A percentile compares a stretch with the other conserved stretches of the same genome.
Evolutionary conservation across 2,888 invertebrate genomes (phyloP).

Genomic region (Hirtodrosophila histrioides): DNA sequence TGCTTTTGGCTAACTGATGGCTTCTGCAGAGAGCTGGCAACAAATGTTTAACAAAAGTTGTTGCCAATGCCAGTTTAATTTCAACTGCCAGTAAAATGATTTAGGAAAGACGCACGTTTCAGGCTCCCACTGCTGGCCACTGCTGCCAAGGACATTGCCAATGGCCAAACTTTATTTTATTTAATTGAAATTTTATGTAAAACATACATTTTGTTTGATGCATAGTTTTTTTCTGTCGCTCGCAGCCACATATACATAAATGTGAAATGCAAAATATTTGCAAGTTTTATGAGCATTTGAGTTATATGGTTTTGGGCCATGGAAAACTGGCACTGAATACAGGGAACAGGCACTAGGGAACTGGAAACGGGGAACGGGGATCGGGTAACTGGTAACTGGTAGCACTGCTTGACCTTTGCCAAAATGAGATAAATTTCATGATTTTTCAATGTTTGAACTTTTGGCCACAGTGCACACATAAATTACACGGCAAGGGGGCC

Average conservation of each 20-base stretch:
- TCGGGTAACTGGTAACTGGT: conserved; percentile 9
- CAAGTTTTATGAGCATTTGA: conserved; percentile 69
- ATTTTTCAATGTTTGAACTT: conserved; percentile 73
- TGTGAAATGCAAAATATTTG: conserved; percentile 61
- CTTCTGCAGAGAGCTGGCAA: conserved; percentile 54
- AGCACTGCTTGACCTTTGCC: conserved; percentile 65
- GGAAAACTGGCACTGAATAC: not conserved
- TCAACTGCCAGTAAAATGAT: conserved; percentile 75
- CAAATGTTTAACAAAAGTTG: conserved; percentile 72
- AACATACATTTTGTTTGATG: conserved; percentile 70
- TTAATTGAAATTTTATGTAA: conserved; percentile 80
- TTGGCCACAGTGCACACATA: conserved; percentile 67
- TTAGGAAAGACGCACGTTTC: conserved; percentile 67
- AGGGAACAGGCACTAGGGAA: too few relatives aligned
- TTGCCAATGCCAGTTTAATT: conserved; percentile 70
- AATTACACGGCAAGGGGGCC: conserved; percentile 53
- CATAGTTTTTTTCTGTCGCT: conserved; percentile 47
- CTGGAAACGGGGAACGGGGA: not conserved
- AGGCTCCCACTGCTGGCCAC: conserved; percentile 28
- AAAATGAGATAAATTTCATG: conserved; percentile 72
- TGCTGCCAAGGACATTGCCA: conserved; percentile 61
- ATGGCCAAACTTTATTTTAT: conserved; percentile 64
- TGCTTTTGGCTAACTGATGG: conserved; percentile 67
- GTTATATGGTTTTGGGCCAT: conserved; percentile 48
- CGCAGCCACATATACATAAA: conserved; percentile 38